Conservation (phyloP, 2,113 vertebrate species). For the Phylloscopus trochilus region DNA sequence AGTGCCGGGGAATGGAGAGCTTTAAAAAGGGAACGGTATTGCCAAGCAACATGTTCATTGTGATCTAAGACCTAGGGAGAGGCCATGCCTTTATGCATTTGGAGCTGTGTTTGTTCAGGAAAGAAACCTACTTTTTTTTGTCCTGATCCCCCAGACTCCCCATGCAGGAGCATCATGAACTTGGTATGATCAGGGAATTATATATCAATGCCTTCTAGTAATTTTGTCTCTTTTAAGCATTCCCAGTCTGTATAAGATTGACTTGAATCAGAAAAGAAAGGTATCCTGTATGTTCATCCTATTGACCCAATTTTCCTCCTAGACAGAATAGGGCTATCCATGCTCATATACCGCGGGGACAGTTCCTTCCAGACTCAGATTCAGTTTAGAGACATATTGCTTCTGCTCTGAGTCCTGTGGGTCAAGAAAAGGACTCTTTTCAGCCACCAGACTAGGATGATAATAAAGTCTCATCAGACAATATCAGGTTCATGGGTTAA, state of each 20-base stretch:
- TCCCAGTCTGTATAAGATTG: not conserved
- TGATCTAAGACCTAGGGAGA: not conserved
- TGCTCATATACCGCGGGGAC: not conserved
- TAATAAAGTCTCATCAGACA: not conserved
- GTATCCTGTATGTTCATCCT: not conserved
- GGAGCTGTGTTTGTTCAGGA: not conserved
- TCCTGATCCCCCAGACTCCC: not conserved
- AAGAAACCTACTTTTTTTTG: not conserved
- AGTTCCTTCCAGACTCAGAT: not conserved
- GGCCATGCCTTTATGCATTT: not conserved
- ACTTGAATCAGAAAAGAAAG: not conserved
- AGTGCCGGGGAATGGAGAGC: not conserved
- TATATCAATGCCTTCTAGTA: not conserved
- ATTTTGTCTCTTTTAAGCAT: not conserved
- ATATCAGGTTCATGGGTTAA: conserved; percentile 3
- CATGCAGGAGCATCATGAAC: fast-evolving
- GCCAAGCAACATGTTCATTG: not conserved
- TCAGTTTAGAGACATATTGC: not conserved
- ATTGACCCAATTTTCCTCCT: not conserved
- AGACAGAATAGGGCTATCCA: not conserved
- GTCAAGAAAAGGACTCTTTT: not conserved
- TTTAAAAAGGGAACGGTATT: not conserved
- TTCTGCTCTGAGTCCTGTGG: not conserved
- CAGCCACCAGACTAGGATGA: not conserved
- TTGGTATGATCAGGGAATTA: not conserved